A percentile compares a stretch with the other conserved stretches of the same genome.
These are phyloP conservation scores for Hemaris fuciformis DNA, from an alignment of 2,888 invertebrate species.

Conservation along the genomic window DNA sequence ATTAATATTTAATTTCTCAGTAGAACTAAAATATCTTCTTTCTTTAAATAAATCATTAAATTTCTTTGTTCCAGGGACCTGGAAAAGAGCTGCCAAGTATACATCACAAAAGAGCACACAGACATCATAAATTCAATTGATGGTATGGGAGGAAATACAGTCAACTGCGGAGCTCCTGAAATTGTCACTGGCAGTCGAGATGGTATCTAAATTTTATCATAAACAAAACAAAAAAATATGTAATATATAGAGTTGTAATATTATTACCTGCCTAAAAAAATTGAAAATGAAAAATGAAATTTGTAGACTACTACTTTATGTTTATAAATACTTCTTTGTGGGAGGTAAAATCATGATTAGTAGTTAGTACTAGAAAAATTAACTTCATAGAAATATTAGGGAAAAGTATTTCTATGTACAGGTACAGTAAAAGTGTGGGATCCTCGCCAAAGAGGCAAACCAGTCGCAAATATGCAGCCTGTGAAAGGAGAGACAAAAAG, in stretches of 20 bases:
- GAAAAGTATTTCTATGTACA: conserved; percentile 36
- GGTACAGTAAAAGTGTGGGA: conserved; percentile 97
- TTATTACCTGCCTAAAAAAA: too few species aligned
- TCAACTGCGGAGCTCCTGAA: conserved; percentile 96
- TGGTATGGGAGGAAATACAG: conserved; percentile 91
- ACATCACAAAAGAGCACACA: conserved; percentile 88
- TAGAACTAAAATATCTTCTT: too few species aligned
- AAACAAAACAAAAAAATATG: too few species aligned
- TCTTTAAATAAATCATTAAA: too few species aligned
- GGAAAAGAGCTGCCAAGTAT: conserved; percentile 88
- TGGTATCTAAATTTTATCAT: conserved; percentile 77
- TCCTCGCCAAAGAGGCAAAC: conserved; percentile 91
- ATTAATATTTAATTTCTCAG: too few species aligned
- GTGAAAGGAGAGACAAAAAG: conserved; percentile 85
- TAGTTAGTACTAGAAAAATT: too few species aligned
- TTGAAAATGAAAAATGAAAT: too few species aligned
- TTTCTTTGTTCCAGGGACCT: conserved; percentile 85
- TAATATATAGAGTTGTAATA: too few species aligned
- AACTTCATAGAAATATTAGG: too few species aligned
- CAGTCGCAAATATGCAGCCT: conserved; percentile 95
- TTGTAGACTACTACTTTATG: too few species aligned
- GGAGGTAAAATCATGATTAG: too few species aligned
- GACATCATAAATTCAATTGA: conserved; percentile 95
- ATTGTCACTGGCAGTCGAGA: conserved; percentile 96
- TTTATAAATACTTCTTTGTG: too few species aligned